These are phyloP conservation scores for Threskiornis aethiopicus DNA, from an alignment of 2,797 vertebrate species.

Conservation along the genomic window DNA sequence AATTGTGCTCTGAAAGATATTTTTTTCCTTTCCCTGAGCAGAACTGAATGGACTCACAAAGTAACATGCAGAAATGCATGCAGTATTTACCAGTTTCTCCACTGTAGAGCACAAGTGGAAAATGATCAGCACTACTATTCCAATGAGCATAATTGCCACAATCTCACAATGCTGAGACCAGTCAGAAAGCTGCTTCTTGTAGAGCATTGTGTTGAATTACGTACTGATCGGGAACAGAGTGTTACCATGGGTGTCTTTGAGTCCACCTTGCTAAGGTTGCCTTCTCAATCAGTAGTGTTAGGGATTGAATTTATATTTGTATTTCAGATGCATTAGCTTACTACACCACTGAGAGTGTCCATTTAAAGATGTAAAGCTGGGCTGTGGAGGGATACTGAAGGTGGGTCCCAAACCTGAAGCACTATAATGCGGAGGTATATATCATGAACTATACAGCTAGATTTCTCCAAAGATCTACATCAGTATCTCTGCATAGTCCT, in stretches of 20 bases:
- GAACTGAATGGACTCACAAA: neutral
- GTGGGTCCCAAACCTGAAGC: neutral
- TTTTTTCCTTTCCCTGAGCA: neutral
- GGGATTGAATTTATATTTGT: neutral
- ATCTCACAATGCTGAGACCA: neutral
- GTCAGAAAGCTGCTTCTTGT: neutral
- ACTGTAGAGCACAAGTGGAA: neutral
- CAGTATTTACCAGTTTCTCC: neutral
- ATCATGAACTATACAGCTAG: neutral
- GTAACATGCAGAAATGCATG: neutral
- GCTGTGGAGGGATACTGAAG: neutral
- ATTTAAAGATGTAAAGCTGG: neutral
- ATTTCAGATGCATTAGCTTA: neutral
- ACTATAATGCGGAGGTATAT: neutral
- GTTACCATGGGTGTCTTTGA: neutral
- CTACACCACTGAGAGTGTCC: neutral
- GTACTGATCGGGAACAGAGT: accelerated
- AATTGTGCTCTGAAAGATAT: neutral
- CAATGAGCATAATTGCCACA: neutral
- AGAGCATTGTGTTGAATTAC: accelerated
- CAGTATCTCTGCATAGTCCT: neutral
- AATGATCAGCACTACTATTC: neutral
- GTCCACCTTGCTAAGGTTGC: neutral
- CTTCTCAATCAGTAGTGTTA: neutral
- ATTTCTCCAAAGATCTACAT: neutral